Evolutionary conservation across 2,113 vertebrate species (phyloP), one percentile per base, ranked within the genome.

Genomic region (Mungos mungo): DNA sequence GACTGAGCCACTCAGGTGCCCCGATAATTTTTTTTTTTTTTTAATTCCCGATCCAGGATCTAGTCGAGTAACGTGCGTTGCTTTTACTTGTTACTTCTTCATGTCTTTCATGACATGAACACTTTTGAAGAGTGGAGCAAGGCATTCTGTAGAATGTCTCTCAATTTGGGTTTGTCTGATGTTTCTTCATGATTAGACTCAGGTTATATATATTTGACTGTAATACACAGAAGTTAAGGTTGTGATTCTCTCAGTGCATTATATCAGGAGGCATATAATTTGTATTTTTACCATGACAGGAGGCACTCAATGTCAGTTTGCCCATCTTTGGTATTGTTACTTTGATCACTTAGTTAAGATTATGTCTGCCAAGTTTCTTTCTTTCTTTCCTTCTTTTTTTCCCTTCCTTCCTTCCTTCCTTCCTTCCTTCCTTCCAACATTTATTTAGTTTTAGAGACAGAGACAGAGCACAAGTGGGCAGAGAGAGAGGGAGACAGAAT

Each of bases 1-100:
- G 41, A 41, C 41, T 41, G 41, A 41, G 41, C 41, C 41, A 41
- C 41, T 41, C 41, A 41, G 41, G 41, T 41, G 41, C 41, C 41
- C 41, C 41, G 50, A 50, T 50, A 15, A 15, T 60, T 60, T 60
- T 81, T 47, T 60, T 60, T 81, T 47, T 45, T 57, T 66, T 47
- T 33, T 27, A 69, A 91, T 33, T 92, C 15, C 54, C 76, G n/a
- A 52, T 74, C 33, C 2, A 63, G 19, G 15, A 63, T 86, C 74
- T 81, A 63, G 15, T 89, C 12, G 31, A 85, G 4, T 94, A 90
- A 54, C 11, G 41, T 92, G n/a, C 23, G 47, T 82, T 85, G 31
- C 33, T 82, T 93, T 96, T 89, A 92, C 52, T 94, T 54, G 19
- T 91, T 11, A 68, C 3, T 96, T 95, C 47, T 54, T 94, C 19